Evolutionary conservation across 2,113 vertebrate genomes (phyloP).

Genomic region (Bos javanicus): DNA sequence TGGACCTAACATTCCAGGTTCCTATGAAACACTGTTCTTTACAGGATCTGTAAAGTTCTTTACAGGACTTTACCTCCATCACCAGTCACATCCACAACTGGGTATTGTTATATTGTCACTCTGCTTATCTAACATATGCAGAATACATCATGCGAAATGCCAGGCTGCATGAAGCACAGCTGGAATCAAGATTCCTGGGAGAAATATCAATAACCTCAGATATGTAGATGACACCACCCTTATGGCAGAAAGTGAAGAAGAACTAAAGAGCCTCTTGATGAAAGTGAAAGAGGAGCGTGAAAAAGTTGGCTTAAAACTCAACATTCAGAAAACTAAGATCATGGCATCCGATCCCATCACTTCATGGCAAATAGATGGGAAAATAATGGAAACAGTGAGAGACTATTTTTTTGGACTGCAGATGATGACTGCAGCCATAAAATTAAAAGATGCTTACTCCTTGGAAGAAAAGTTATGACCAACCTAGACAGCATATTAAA

Average conservation of each 20-base stretch:
- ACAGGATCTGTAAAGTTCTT: background rate
- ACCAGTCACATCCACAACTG: background rate
- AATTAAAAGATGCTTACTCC: no score
- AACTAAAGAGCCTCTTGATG: background rate
- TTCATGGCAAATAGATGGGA: no score
- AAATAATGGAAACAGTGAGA: no score
- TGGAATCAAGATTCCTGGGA: background rate
- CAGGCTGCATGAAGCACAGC: background rate
- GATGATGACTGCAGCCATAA: no score
- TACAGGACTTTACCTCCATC: background rate
- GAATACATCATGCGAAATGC: background rate
- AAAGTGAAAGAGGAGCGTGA: background rate
- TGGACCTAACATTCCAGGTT: background rate
- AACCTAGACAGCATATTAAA: background rate
- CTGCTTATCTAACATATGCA: background rate
- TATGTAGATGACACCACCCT: background rate
- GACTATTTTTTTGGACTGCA: no score
- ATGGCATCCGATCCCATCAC: no score
- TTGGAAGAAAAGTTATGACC: background rate
- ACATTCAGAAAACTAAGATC: background rate
- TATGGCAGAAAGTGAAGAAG: background rate
- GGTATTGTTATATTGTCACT: background rate
- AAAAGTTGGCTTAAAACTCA: background rate
- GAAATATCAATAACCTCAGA: background rate
- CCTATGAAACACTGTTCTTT: background rate